Conservation (phyloP, 2,797 vertebrate species). For the Myotis vivesi region DNA sequence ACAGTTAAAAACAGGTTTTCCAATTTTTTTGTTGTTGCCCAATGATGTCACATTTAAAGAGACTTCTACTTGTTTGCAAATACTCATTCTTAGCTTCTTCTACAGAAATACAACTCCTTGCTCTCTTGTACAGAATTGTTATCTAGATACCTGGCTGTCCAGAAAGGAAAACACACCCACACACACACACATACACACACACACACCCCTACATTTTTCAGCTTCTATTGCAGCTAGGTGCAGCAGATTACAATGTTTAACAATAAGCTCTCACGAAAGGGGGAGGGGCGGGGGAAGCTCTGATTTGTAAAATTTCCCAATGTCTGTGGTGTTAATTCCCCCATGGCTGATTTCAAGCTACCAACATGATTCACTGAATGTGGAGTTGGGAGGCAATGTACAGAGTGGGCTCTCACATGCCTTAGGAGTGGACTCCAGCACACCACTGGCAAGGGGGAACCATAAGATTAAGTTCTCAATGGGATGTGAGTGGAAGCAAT, state of each 20-base stretch:
- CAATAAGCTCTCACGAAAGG: not conserved
- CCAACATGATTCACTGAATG: not conserved
- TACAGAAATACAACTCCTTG: not conserved
- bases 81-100: not conserved
- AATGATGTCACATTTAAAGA: not conserved
- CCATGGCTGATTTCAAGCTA: not conserved
- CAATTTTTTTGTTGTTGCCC: not conserved
- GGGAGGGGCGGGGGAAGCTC: not conserved
- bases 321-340: not conserved
- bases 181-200: too few relatives aligned
- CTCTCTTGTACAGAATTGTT: not conserved
- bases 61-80: constrained; percentile 2
- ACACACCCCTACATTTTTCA: not conserved
- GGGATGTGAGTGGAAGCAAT: not conserved
- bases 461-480: not conserved
- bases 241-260: not conserved
- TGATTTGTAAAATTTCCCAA: not conserved
- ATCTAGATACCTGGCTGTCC: not conserved
- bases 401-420: not conserved
- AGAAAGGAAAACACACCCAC: not conserved
- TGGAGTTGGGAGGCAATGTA: not conserved
- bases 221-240: not conserved
- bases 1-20: constrained; percentile 6
- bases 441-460: not conserved
- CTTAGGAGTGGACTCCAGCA: not conserved